A percentile compares a stretch with the other conserved stretches of the same genome.
Evolutionary conservation across 2,888 invertebrate genomes (phyloP).

Genomic region (Drosophila helvetica): DNA sequence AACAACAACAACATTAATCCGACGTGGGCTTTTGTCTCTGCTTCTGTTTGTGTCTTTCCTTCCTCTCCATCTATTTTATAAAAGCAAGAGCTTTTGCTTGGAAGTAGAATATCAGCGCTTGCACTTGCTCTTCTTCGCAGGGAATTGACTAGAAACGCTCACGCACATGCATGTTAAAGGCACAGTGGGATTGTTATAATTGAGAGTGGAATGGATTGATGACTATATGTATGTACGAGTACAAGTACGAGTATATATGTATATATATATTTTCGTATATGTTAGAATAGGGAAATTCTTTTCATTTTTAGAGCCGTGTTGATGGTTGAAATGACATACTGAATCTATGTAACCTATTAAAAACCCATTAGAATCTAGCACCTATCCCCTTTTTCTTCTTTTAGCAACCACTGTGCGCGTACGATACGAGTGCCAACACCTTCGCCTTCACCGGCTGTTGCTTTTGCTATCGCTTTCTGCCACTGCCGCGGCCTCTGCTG

Average conservation of each 20-base stretch:
- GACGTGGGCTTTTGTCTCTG: conserved; percentile 46
- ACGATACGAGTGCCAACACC: conserved; percentile 45
- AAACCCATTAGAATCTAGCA: too few relatives aligned
- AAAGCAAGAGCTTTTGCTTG: conserved; percentile 48
- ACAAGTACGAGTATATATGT: too few relatives aligned
- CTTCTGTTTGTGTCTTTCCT: conserved; percentile 18
- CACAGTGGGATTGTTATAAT: conserved; percentile 41
- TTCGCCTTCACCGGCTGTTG: conserved; percentile 35
- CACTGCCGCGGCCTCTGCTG: conserved; percentile 1
- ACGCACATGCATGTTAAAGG: conserved; percentile 25
- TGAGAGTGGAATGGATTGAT: background rate
- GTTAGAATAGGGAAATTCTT: too few relatives aligned
- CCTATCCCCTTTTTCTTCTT: background rate
- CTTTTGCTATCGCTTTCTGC: conserved; percentile 6
- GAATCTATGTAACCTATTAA: too few relatives aligned
- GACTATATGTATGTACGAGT: too few relatives aligned
- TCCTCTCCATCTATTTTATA: conserved; percentile 22
- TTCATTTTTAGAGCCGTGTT: too few relatives aligned
- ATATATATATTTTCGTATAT: too few relatives aligned
- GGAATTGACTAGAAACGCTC: conserved; percentile 40
- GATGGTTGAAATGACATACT: too few relatives aligned
- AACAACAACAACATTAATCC: conserved; percentile 59
- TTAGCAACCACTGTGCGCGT: conserved; percentile 38
- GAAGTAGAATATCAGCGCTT: conserved; percentile 39
- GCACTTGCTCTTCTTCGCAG: conserved; percentile 50